Evolutionary conservation across 2,888 invertebrate species (phyloP), one percentile per base, ranked within the genome.

Genomic region (Harpalus rubripes): DNA sequence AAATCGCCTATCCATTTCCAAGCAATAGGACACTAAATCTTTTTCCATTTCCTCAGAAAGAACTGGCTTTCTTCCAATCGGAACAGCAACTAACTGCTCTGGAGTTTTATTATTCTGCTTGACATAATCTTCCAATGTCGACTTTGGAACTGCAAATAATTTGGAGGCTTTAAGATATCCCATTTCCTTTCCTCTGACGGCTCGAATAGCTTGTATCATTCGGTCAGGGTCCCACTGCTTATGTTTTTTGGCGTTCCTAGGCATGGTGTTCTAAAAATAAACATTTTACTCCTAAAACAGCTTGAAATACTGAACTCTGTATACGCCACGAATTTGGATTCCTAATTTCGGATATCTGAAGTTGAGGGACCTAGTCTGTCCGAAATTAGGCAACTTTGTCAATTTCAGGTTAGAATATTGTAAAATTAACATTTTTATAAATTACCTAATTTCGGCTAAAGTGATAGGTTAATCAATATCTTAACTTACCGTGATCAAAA

Each of bases 341-440:
- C 10, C n/a, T 56, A 32, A 56, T 56, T 56, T 56, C 2, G 56
- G 56, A 56, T 56, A 56, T 56, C 56, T 56, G n/a, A 56, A 56
- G 56, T n/a, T 56, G 56, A 56, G 56, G 8, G 10, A 56, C 32
- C 32, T 32, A 32, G 32, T 32, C 56, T 56, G 56, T 56, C 56
- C 56, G n/a, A 56, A 56, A 56, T 56, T 56, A 56, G 56, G 56
- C 56, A 15, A 56, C 56, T 56, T 56, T 56, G 12, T 56, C 2
- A 56, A 56, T 56, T 56, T 56, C n/a, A 7, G 56, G 56, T 56
- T 56, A 56, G 56, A 56, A 56, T 56, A 56, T 56, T 56, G 56
- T 56, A 5, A 56, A n/a, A 56, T 56, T 56, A 15, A 12, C 10
- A 56, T 56, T 56, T 52, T 12, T 56, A 12, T 56, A 56, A 56